Evolutionary conservation across 1,140 invertebrate genomes (phyloP), one percentile per base, ranked within the genome.

Genomic region (Anoplolepis gracilipes): DNA sequence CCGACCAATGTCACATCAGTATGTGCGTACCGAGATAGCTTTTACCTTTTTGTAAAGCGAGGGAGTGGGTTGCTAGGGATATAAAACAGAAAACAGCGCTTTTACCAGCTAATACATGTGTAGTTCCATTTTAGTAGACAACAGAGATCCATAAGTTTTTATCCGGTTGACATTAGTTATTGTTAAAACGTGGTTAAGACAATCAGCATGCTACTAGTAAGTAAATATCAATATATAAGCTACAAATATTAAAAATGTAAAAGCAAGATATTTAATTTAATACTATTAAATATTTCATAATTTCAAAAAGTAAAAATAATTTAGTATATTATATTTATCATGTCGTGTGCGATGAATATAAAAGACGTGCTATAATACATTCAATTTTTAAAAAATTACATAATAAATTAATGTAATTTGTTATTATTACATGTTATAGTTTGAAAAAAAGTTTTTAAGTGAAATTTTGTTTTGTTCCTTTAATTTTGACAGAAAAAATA

Each of bases 21-120:
- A 90, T 89, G 86, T 87, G 85, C 75, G 36, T 65, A 84, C 88
- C 86, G 89, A 87, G 90, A 92, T 91, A 89, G 90, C 93, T 93
- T 92, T 93, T 93, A 92, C 92, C 91, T 93, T 91, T 88, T 92
- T 90, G 81, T 85, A 65, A 85, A 42, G 57, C 72, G 67, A 93
- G 91, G 76, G 91, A 93, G 93, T 82, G 93, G 93, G 90, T 88
- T 89, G 69, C 85, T 84, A 81, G 88, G 89, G 89, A 89, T 94
- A 94, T 94, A 94, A 94, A 94, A 93, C 89, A 75, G 90, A 92
- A 92, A 91, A 88, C 62, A 89, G 82, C 84, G 87, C 85, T 90
- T 86, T 87, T 73, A 10, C 81, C 25, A 73, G 64, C 65, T 88
- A 90, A 86, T 90, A 88, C 86, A 57, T 85, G 81, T 87, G 76